Base-by-base conservation (phyloP, 2,888 invertebrate species). In the Epinotia brunnichana region DNA sequence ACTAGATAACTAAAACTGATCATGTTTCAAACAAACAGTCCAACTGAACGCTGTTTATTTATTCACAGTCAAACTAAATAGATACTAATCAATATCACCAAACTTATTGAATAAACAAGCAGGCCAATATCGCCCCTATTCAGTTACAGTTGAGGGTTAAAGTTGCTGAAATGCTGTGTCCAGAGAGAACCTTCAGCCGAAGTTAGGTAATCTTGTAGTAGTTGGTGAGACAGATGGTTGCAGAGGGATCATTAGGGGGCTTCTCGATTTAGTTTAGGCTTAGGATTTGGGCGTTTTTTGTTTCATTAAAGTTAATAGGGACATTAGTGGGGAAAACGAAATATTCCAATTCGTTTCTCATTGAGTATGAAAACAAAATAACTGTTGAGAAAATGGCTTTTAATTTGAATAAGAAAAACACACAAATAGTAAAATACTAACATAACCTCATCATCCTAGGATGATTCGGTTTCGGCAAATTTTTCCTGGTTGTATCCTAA, bases 181-280 rank as follows among this genome's bases (percentile, higher is more conserved):
- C 66, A 35, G 13, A 9, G 69, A 70, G 71, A 61, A 35, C 57
- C 10, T 67, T 44, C 48, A 24, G 17, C 10, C 48, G 44, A 72
- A 68, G 21, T 72, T 72, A 21, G 67, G 17, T 72, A 72, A 72
- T 72, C 72, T 72, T 68, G 61, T 19, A 68, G 67, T 79, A 77
- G 74, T 75, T 70, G 64, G 74, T 68, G 75, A 78, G 80, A 82
- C 76, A 76, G 80, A 82, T 81, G 80, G 81, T 76, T 76, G 77
- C 82, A 69, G 39, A 73, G 82, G 81, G 81, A 81, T 78, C 80
- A 78, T 82, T 82, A 79, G 62, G 73, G 62, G 66, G 74, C 75
- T 60, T 76, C 73, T 74, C 75, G 74, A 75, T 76, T 77, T 75
- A 73, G 70, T 66, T 74, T 29, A 41, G 62, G 44, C 60, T 56